Evolutionary conservation across 2,113 vertebrate genomes (phyloP).

Genomic region (Archilochus colubris): DNA sequence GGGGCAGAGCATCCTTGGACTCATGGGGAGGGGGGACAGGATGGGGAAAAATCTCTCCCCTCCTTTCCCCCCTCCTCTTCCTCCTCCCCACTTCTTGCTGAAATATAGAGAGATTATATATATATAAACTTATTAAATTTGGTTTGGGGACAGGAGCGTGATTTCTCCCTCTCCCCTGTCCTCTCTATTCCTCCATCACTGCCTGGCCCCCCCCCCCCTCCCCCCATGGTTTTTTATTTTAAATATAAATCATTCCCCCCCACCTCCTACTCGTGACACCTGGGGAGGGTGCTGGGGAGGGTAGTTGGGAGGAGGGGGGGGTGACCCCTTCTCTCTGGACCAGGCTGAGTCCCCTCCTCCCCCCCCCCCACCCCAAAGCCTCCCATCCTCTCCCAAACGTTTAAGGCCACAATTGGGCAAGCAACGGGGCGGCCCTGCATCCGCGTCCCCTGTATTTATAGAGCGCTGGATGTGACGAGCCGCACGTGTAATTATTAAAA

Average conservation of each 20-base stretch:
- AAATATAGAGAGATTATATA: slow-evolving; percentile 81
- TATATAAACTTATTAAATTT: slow-evolving; percentile 79
- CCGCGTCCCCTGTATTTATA: slow-evolving; percentile 86
- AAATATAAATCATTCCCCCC: slow-evolving; percentile 45
- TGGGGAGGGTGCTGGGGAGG: slow-evolving; percentile 1
- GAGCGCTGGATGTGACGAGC: slow-evolving; percentile 80
- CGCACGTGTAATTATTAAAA: slow-evolving; percentile 85
- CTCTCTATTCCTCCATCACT: slow-evolving; percentile 40
- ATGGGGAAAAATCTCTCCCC: slow-evolving; percentile 42
- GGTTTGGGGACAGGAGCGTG: slow-evolving; percentile 71
- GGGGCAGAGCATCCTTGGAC: slow-evolving; percentile 1
- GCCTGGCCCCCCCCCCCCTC: not conserved
- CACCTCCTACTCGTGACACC: not conserved
- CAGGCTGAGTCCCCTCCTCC: not conserved
- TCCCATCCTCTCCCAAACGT: not conserved
- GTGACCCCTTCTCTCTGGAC: slow-evolving; percentile 13
- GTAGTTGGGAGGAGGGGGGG: not conserved
- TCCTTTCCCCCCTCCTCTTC: slow-evolving; percentile 41
- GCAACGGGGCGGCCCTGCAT: slow-evolving; percentile 47
- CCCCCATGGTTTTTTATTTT: slow-evolving; percentile 51
- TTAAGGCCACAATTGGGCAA: slow-evolving; percentile 62
- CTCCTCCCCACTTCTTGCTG: slow-evolving; percentile 59
- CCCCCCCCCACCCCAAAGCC: not conserved
- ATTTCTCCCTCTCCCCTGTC: slow-evolving; percentile 58
- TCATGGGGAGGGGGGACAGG: slow-evolving; percentile 54